Conservation (phyloP, 2,888 invertebrate species). For the Oxystoma pomonae region DNA sequence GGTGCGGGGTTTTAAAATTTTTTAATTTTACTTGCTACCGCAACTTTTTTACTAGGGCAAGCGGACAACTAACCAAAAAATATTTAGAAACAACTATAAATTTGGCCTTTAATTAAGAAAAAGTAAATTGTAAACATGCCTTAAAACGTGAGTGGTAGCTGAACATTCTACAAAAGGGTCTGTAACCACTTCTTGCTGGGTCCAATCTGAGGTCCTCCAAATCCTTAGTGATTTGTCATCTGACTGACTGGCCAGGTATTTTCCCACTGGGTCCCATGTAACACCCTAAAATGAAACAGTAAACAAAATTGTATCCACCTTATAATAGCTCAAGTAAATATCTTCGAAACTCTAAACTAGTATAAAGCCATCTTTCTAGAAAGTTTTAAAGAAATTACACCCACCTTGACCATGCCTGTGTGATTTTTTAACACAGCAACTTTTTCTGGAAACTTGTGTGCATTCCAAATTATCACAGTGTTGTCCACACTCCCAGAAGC, state of each 20-base stretch:
- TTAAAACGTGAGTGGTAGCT: conserved; percentile 22
- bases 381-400: too few relatives aligned
- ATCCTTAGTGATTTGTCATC: conserved; percentile 92
- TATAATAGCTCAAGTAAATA: background rate
- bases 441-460: conserved; percentile 80
- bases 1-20: too few relatives aligned
- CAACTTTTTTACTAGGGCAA: too few relatives aligned
- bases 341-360: background rate
- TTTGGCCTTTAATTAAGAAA: too few relatives aligned
- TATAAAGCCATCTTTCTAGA: too few relatives aligned
- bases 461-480: conserved; percentile 96
- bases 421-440: conserved; percentile 86
- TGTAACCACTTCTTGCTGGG: conserved; percentile 77
- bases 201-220: conserved; percentile 97
- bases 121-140: too few relatives aligned
- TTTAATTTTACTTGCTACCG: too few relatives aligned
- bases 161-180: conserved; percentile 81
- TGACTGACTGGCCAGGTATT: conserved; percentile 94
- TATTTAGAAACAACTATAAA: too few relatives aligned
- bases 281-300: conserved; percentile 68
- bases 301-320: too few relatives aligned
- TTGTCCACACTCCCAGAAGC: conserved; percentile 98
- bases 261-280: conserved; percentile 98
- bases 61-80: too few relatives aligned
- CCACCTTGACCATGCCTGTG: conserved; percentile 84